phyloP scores from a whole-genome alignment of 1,140 invertebrate species.

The Solenopsis invicta region DNA sequence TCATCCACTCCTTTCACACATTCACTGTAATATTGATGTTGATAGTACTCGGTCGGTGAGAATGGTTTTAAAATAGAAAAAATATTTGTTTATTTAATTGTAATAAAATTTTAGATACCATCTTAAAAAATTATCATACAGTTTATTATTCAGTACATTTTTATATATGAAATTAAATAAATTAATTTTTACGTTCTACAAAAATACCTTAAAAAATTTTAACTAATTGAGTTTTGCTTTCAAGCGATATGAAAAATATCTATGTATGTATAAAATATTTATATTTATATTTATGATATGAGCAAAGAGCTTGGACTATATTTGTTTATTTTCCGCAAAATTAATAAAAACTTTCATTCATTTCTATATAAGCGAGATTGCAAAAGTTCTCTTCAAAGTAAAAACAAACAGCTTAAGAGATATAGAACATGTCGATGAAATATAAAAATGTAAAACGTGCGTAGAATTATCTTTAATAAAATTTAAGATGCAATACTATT shows the following conservation, averaged over 20 bases:
- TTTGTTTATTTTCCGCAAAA: background rate
- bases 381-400: background rate
- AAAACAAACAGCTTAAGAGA: conserved; percentile 17
- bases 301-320: background rate
- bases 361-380: background rate
- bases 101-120: background rate
- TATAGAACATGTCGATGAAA: background rate
- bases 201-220: background rate
- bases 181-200: background rate
- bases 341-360: background rate
- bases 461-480: background rate
- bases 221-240: background rate
- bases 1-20: background rate
- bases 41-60: background rate
- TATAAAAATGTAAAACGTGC: background rate
- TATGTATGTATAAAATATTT: background rate
- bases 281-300: background rate
- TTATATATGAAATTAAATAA: background rate
- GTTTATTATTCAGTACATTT: background rate
- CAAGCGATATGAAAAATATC: background rate
- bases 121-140: background rate
- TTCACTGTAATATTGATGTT: background rate
- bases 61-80: background rate
- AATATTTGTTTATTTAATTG: background rate
- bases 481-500: background rate